Conservation (phyloP, 2,113 vertebrate genomes). For the Phylloscopus whistleri region DNA sequence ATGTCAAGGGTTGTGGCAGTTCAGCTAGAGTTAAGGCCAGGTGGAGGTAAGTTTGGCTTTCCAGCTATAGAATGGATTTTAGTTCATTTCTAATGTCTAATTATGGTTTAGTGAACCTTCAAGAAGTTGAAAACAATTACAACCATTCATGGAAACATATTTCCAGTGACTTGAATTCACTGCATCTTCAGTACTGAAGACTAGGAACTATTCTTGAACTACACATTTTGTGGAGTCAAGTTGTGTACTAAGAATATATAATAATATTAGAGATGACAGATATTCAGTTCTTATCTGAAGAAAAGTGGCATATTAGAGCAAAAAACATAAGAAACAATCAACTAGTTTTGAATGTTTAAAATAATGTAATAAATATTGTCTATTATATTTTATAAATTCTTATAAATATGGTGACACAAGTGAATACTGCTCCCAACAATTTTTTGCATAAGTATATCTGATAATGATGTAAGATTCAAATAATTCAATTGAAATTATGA, state of each 20-base stretch:
- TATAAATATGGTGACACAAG: fast-evolving
- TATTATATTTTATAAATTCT: neutral
- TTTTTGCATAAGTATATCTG: neutral
- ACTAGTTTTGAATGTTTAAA: neutral
- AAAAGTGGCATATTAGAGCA: neutral
- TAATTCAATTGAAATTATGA: neutral
- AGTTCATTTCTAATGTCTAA: neutral
- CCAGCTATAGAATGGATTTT: neutral
- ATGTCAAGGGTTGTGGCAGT: constrained; percentile 39
- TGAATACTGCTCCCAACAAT: neutral
- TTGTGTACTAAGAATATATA: neutral
- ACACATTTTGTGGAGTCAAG: neutral
- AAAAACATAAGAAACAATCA: neutral
- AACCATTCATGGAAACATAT: neutral
- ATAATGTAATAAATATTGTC: neutral
- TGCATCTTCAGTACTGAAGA: neutral
- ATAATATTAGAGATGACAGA: neutral
- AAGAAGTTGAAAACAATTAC: neutral
- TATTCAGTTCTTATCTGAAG: neutral
- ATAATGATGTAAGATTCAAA: neutral
- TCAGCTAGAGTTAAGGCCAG: neutral
- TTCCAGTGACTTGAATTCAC: neutral
- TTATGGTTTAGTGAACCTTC: neutral
- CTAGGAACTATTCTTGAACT: neutral
- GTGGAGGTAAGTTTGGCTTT: neutral